Conservation (phyloP, 2,888 invertebrate genomes). For the Eupithecia subumbrata region DNA sequence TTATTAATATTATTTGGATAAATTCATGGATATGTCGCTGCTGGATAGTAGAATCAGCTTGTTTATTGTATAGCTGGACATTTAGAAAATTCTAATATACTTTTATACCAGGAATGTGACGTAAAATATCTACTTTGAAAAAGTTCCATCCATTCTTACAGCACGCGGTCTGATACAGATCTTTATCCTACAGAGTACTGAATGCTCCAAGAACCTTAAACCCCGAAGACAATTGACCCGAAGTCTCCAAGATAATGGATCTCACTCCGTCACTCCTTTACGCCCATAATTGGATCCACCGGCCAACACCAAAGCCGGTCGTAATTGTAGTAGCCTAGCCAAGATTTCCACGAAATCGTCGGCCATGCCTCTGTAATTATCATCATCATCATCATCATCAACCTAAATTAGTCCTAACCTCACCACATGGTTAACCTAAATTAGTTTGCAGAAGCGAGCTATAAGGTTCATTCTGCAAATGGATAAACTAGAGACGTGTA, state of each 20-base stretch:
- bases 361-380: conserved; percentile 65
- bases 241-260: conserved; percentile 17
- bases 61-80: too few relatives aligned
- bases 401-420: too few relatives aligned
- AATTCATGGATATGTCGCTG: too few relatives aligned
- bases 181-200: background rate
- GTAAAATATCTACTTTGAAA: background rate
- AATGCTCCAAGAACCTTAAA: conserved; percentile 4
- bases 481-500: too few relatives aligned
- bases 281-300: conserved; percentile 72
- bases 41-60: too few relatives aligned
- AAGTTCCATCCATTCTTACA: background rate
- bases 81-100: too few relatives aligned
- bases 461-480: too few relatives aligned
- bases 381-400: too few relatives aligned
- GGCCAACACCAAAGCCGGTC: conserved; percentile 67
- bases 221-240: background rate
- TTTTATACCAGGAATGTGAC: background rate
- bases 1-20: too few relatives aligned
- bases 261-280: conserved; percentile 42
- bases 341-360: conserved; percentile 75
- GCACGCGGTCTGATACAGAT: background rate
- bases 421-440: too few relatives aligned
- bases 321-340: conserved; percentile 76
- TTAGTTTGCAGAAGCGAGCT: too few relatives aligned